These are phyloP conservation scores for Heliconius ismenius DNA, from an alignment of 2,888 invertebrate species.

Conservation along the genomic window DNA sequence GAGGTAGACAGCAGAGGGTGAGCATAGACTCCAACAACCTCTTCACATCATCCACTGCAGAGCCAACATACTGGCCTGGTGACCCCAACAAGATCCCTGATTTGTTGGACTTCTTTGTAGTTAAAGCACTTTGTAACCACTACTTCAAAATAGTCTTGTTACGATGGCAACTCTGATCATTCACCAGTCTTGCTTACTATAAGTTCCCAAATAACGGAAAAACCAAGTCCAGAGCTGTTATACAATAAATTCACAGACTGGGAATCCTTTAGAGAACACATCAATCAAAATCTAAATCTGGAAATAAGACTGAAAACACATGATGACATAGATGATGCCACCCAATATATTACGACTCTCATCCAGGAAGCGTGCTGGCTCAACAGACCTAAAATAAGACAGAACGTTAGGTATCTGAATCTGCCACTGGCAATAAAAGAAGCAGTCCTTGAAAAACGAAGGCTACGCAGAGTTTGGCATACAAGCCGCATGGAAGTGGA, in stretches of 20 bases:
- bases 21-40: neutral
- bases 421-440: neutral
- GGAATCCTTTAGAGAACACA: neutral
- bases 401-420: neutral
- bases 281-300: neutral
- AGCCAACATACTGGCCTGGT: neutral
- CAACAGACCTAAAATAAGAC: neutral
- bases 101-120: neutral
- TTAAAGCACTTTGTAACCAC: neutral
- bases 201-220: neutral
- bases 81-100: neutral
- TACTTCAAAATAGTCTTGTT: neutral
- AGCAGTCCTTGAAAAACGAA: neutral
- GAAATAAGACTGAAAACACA: neutral
- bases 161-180: neutral
- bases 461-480: too few relatives aligned
- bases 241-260: neutral
- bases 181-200: neutral
- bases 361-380: neutral
- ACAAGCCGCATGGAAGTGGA: neutral
- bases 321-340: neutral
- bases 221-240: too few relatives aligned
- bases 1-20: neutral
- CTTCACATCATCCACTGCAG: neutral
- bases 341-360: neutral